Conservation (phyloP, 2,888 invertebrate species). For the Drosophila aldrichi region DNA sequence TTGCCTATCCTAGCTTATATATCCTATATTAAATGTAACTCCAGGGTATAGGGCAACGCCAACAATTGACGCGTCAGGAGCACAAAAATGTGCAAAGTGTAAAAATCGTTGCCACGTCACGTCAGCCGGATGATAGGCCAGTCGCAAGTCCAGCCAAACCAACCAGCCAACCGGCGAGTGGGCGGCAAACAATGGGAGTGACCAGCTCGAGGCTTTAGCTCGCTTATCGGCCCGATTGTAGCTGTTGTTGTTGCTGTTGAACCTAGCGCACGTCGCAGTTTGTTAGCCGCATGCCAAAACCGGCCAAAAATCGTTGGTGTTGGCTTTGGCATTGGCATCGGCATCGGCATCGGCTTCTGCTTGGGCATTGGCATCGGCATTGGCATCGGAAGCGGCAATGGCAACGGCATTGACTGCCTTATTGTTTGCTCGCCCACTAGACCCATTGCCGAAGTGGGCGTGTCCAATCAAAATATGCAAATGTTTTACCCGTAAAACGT, state of each 20-base stretch:
- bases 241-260: slow-evolving; percentile 25
- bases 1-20: background rate
- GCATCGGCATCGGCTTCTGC: slow-evolving; percentile 19
- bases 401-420: slow-evolving; percentile 44
- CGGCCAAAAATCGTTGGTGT: slow-evolving; percentile 32
- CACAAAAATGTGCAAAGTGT: slow-evolving; percentile 71
- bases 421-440: slow-evolving; percentile 72
- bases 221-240: slow-evolving; percentile 56
- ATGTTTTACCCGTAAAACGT: slow-evolving; percentile 78
- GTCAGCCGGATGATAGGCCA: slow-evolving; percentile 73
- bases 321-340: slow-evolving; percentile 13
- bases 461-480: slow-evolving; percentile 79
- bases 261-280: slow-evolving; percentile 65
- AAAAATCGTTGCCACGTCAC: slow-evolving; percentile 75
- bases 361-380: slow-evolving; percentile 21
- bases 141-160: slow-evolving; percentile 29
- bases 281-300: slow-evolving; percentile 64
- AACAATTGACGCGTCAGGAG: slow-evolving; percentile 41
- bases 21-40: background rate
- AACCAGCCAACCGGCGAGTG: slow-evolving; percentile 39
- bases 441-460: slow-evolving; percentile 61
- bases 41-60: slow-evolving; percentile 29
- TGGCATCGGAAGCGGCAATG: background rate
- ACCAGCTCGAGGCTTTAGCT: slow-evolving; percentile 42
- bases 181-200: slow-evolving; percentile 57